phyloP scores from a whole-genome alignment of 2,113 vertebrate genomes.

The Scomber colias region DNA sequence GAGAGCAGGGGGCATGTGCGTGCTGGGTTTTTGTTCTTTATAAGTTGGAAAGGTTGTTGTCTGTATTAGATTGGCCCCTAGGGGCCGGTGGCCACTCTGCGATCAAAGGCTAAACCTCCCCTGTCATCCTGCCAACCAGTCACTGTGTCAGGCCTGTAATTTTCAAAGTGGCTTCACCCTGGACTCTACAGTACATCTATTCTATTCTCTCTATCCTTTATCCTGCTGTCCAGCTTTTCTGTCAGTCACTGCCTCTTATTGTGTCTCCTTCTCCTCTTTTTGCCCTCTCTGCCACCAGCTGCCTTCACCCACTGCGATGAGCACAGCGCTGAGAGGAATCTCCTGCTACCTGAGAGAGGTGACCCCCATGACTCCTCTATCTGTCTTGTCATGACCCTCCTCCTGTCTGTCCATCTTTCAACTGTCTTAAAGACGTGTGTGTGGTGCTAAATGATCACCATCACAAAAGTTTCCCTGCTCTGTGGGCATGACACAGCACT shows the following conservation, averaged over 20 bases:
- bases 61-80: constrained; percentile 61
- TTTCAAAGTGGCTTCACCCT: constrained; percentile 61
- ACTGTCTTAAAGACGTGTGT: too few relatives aligned
- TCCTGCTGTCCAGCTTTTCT: constrained; percentile 1
- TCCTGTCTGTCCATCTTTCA: constrained; percentile 16
- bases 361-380: constrained; percentile 32
- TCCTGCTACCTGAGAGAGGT: constrained; percentile 95
- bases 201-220: background rate
- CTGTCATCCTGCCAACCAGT: constrained; percentile 52
- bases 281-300: constrained; percentile 77
- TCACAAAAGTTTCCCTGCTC: too few relatives aligned
- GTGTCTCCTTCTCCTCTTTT: constrained; percentile 2
- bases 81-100: constrained; percentile 49
- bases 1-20: constrained; percentile 12
- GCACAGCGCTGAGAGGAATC: constrained; percentile 89
- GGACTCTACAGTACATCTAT: background rate
- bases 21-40: constrained; percentile 60
- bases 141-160: constrained; percentile 42
- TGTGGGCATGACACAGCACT: too few relatives aligned
- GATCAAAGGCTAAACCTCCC: constrained; percentile 60
- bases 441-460: too few relatives aligned
- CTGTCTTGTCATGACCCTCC: constrained; percentile 8
- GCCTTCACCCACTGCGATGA: constrained; percentile 91
- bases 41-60: constrained; percentile 36
- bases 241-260: constrained; percentile 8